Base-by-base conservation (phyloP, 1,140 invertebrate genomes). In the Asobara japonica region DNA sequence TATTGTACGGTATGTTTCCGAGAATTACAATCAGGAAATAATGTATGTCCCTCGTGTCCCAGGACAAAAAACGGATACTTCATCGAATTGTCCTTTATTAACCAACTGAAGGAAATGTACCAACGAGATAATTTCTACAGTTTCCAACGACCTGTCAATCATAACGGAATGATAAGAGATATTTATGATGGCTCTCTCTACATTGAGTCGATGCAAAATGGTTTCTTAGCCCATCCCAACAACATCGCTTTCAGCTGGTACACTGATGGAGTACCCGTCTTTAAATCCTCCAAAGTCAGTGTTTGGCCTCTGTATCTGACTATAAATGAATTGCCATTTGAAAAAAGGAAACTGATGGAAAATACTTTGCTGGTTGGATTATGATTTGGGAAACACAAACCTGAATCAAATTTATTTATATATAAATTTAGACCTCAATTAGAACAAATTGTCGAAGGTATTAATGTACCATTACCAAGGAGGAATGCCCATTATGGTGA, bases 71-170 rank as follows among this genome's bases (percentile, higher is more conserved):
- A 36, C 18, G 31, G 51, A 2, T 75, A 71, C 61, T 75, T 72
- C 56, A 27, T 75, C n/a, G n/a, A n/a, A n/a, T n/a, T n/a, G n/a
- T n/a, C n/a, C n/a, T n/a, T n/a, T n/a, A n/a, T n/a, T n/a, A 27
- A 65, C 0, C 70, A 75, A 56, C 41, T 72, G 11, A 72, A 72
- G 61, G 60, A 72, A 65, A 72, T 75, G 56, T 75, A 62, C 30
- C 56, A 30, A 13, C 16, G 74, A 65, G 13, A 65, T 13, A 33
- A 68, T 33, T 75, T 75, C 69, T 72, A 65, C 25, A 36, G 69
- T 20, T 4, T 69, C 64, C 60, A 36, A 5, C 45, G 74, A 11
- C 13, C 6, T 11, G 16, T n/a, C 11, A 29, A 27, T 7, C 1
- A 30, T 5, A 5, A 27, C 3, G 11, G n/a, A 13, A n/a, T 13